A percentile compares a stretch with the other conserved stretches of the same genome.
phyloP scores from a whole-genome alignment of 2,888 invertebrate genomes.

The Orthosia gracilis region DNA sequence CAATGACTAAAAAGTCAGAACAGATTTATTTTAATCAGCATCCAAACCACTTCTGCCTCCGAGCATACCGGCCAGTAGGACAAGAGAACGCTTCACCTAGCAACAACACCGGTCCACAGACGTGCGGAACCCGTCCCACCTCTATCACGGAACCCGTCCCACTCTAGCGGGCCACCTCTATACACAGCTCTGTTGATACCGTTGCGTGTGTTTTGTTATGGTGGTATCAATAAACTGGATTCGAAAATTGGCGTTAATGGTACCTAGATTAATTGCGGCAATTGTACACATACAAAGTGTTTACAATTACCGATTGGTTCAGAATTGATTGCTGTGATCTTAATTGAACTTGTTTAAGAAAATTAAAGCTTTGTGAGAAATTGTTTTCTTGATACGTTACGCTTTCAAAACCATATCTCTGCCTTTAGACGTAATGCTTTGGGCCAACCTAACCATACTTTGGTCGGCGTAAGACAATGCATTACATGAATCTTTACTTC shows the following conservation, averaged over 20 bases:
- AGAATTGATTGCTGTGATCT: slow-evolving; percentile 29
- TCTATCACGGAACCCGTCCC: slow-evolving; percentile 49
- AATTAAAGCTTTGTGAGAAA: slow-evolving; percentile 8
- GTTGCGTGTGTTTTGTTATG: slow-evolving; percentile 48
- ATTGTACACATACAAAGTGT: not conserved
- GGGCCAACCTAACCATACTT: too few species aligned
- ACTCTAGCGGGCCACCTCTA: slow-evolving; percentile 41
- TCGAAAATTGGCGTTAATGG: slow-evolving; percentile 48
- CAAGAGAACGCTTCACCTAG: slow-evolving; percentile 69
- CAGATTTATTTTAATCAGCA: not conserved
- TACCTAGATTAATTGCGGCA: slow-evolving; percentile 25
- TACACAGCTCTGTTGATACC: slow-evolving; percentile 50
- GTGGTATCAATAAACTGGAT: slow-evolving; percentile 31
- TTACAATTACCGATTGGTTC: slow-evolving; percentile 45
- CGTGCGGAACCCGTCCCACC: slow-evolving; percentile 48
- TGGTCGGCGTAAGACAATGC: too few species aligned
- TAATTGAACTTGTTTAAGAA: slow-evolving; percentile 31
- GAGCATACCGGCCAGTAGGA: slow-evolving; percentile 64
- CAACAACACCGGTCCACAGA: slow-evolving; percentile 67
- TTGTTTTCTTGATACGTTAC: not conserved
- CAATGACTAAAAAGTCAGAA: too few species aligned
- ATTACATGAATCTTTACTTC: too few species aligned
- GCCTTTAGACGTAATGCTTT: too few species aligned
- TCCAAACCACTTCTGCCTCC: slow-evolving; percentile 4
- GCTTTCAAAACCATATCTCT: not conserved